phyloP scores from a whole-genome alignment of 2,797 vertebrate species.

The Hypotaenidia philippensis region DNA sequence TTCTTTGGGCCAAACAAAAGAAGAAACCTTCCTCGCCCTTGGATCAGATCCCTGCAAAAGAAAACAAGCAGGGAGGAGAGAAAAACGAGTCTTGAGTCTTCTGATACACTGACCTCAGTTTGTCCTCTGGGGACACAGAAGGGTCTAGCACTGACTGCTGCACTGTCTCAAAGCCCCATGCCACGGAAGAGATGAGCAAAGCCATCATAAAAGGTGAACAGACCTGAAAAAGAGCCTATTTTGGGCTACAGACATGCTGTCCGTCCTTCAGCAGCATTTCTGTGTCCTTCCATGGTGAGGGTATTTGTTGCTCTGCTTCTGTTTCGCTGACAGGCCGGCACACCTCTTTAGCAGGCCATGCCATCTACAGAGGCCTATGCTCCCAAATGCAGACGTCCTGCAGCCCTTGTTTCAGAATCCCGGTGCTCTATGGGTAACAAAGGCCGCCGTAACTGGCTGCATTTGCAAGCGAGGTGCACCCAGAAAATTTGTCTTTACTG shows the following conservation, averaged over 20 bases:
- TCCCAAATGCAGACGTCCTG: not conserved
- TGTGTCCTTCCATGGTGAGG: not conserved
- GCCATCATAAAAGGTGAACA: not conserved
- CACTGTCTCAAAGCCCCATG: not conserved
- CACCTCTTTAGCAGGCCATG: not conserved
- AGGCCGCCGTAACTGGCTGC: not conserved
- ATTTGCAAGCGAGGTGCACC: not conserved
- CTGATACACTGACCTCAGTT: not conserved
- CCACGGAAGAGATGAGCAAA: not conserved
- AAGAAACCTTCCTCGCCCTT: not conserved
- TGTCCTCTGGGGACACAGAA: not conserved
- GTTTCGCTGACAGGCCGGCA: not conserved
- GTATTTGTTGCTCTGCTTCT: not conserved
- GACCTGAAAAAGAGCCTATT: not conserved
- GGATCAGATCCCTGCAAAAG: not conserved
- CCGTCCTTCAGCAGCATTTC: not conserved
- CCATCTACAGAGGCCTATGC: not conserved
- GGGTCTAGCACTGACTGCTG: rapidly evolving
- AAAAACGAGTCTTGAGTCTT: not conserved
- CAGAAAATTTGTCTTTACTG: not conserved
- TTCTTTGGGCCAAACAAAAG: not conserved
- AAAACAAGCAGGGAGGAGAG: not conserved
- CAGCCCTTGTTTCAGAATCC: not conserved
- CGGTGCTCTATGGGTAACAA: not conserved
- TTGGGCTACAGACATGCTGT: not conserved